phyloP scores from a whole-genome alignment of 1,140 invertebrate species.

The Lerema accius region DNA sequence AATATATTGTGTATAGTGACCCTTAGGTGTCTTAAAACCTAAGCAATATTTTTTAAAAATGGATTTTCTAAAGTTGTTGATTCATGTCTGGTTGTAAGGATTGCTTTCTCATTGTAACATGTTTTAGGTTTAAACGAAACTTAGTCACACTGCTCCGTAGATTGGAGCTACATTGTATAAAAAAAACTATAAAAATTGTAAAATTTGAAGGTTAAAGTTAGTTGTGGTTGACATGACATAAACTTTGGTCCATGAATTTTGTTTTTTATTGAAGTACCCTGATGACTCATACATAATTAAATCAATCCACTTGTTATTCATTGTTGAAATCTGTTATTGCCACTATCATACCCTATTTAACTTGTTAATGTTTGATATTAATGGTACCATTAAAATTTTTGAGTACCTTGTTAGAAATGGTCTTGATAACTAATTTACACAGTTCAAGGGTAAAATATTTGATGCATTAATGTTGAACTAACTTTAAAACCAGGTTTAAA shows the following conservation, averaged over 20 bases:
- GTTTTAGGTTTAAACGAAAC: conserved; percentile 55
- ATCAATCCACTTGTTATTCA: no score
- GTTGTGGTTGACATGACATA: conserved; percentile 64
- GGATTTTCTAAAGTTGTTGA: conserved; percentile 69
- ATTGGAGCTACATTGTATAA: conserved; percentile 72
- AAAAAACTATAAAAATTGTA: conserved; percentile 74
- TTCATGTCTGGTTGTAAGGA: conserved; percentile 50
- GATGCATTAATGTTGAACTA: no score
- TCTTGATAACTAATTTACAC: no score
- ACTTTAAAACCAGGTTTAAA: no score
- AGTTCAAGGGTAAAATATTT: no score
- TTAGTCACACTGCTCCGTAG: conserved; percentile 74
- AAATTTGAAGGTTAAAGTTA: conserved; percentile 71
- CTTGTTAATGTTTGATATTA: no score
- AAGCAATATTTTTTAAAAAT: conserved; percentile 64
- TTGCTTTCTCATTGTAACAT: conserved; percentile 61
- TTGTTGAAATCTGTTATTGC: no score
- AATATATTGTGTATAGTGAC: conserved; percentile 59
- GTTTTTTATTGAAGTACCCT: conserved; percentile 46
- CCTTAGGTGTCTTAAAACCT: conserved; percentile 47
- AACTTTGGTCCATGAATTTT: conserved; percentile 63
- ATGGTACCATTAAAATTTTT: no score
- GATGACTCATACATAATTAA: background rate
- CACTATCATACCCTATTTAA: no score
- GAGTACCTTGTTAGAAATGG: no score